Base-by-base conservation (phyloP, 35 echinoderm and acorn worm genomes). In the Amphiura filiformis region DNA sequence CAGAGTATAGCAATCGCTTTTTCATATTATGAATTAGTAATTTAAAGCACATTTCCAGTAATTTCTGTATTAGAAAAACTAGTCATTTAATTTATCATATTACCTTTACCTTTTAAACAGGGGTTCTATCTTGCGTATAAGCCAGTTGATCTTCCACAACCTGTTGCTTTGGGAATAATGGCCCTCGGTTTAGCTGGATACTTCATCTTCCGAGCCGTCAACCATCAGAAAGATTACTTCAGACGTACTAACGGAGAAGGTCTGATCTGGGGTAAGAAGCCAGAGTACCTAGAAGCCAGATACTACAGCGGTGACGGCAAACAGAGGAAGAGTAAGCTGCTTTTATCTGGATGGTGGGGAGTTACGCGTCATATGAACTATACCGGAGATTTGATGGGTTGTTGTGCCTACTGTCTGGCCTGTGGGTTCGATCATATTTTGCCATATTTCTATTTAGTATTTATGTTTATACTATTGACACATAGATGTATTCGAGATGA, bases 301-400 rank as follows among this genome's bases (percentile, higher is more conserved):
- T 93, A 93, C 78, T 83, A 39, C 56, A 80, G 86, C 57, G 38
- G 80, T 12, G 92, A 93, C 35, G 87, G 83, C 44, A 79, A 89
- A 34, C 41, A 93, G 52, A 70, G 92, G 4, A 75, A 39, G 12
- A 93, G 92, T 83, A 93, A 90, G 78, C 44, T 93, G 11, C 76
- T 93, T 4, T 56, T 93, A 1, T 93, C 92, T 1, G 92, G 92
- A 3, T 93, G 92, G 92, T 93, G 92, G 92, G 92, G 92, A 30
- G 65, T 93, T 34, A 84, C 87, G 1, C 39, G 92, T 22, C 92
- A 93, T 39, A 93, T 93, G 92, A 93, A 93, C 83, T 93, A 93
- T 82, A 93, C 92, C 36, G 92, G 92, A 32, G 92, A 93, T 28
- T 38, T 93, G 47, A 93, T 93, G 92, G 80, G 82, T 28, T 76